Conservation (phyloP, 1,140 invertebrate species). For the Maconellicoccus hirsutus region DNA sequence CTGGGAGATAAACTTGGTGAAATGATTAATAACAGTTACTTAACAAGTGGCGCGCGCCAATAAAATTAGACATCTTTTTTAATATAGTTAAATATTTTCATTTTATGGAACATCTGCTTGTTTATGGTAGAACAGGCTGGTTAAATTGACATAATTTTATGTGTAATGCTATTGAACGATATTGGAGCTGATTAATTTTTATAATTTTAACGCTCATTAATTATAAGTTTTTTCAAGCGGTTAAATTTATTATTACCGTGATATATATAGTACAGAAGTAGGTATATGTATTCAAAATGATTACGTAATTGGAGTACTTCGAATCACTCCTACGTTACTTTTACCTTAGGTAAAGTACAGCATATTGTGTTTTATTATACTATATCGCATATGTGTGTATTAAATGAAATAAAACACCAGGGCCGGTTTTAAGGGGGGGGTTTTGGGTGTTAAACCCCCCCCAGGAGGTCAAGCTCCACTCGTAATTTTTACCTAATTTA, state of each 20-base stretch:
- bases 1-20: background rate
- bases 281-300: background rate
- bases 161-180: background rate
- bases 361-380: background rate
- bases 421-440: no score
- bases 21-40: background rate
- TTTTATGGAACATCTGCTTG: background rate
- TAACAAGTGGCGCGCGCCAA: background rate
- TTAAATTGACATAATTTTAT: background rate
- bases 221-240: conserved; percentile 3
- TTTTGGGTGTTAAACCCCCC: no score
- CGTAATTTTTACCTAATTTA: no score
- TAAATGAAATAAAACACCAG: background rate
- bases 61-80: background rate
- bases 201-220: conserved; percentile 1
- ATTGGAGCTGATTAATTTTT: background rate
- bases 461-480: no score
- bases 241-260: background rate
- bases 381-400: background rate
- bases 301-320: background rate
- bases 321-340: background rate
- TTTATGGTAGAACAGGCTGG: background rate
- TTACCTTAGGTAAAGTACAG: background rate
- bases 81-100: background rate
- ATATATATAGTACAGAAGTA: background rate